Base-by-base conservation (phyloP, 2,113 vertebrate genomes). In the Galbula dea region DNA sequence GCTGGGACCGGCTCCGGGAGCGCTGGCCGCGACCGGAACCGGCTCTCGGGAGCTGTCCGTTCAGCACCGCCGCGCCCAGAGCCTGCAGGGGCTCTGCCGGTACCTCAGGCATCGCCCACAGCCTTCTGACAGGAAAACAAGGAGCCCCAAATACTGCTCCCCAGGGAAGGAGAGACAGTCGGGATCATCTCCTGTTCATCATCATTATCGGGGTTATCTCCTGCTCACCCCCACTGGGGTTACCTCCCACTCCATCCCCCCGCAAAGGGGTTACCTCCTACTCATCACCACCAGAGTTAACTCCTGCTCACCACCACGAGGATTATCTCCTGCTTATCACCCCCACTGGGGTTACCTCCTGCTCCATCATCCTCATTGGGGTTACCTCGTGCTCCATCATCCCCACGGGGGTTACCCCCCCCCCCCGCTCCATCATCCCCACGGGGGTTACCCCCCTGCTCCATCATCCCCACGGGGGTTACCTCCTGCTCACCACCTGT, bases 31-130 rank as follows among this genome's bases (percentile, higher is more conserved):
- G 15, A 37, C 34, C 10, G 23, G n/a, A 22, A 15, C 24, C 37
- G 27, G 61, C 18, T 19, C 41, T 36, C 32, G 83, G 97, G 97
- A 95, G 97, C 98, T 98, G 97, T 98, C 97, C 95, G 17, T 95
- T 97, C 54, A 26, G 30, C 52, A 8, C 72, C 81, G 93, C 9
- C 59, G 94, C 11, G 15, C n/a, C 21, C 39, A 22, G 12, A 7
- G 19, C 75, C 62, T 10, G 3, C 32, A 1, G 13, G 41, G 17
- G 5, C 9, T 15, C 43, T 3, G 12, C 36, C 37, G 45, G 36
- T 26, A 22, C 23, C 66, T 9, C 37, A 57, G 16, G 49, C 39
- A 26, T 12, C 32, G 9, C 16, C 4, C 3, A 12, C 81, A 4
- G 5, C 32, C 3, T 63, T 22, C 43, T 12, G 9, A 3, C 6